Evolutionary conservation across 2,113 vertebrate genomes (phyloP).

Genomic region (Riparia riparia): DNA sequence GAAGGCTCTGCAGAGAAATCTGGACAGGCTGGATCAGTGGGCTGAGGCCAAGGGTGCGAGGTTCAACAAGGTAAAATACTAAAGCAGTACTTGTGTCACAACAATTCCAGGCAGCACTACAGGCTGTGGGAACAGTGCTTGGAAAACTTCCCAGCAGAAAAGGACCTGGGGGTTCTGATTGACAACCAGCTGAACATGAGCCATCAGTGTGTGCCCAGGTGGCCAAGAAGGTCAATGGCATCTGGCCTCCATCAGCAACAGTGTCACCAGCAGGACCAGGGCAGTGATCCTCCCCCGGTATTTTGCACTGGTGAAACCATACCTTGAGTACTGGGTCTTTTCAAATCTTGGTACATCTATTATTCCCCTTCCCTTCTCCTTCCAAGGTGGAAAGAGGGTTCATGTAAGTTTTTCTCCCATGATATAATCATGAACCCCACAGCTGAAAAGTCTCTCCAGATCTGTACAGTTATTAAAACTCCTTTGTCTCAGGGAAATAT

Average conservation of each 20-base stretch:
- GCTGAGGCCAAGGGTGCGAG: not conserved
- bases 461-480: fast-evolving
- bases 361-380: not conserved
- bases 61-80: not conserved
- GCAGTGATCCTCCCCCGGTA: not conserved
- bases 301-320: fast-evolving
- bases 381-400: not conserved
- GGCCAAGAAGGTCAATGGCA: not conserved
- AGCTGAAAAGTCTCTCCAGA: not conserved
- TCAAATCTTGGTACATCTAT: not conserved
- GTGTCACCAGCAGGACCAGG: not conserved
- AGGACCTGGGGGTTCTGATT: not conserved
- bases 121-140: not conserved
- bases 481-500: not conserved
- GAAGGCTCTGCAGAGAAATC: not conserved
- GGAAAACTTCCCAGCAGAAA: not conserved
- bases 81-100: not conserved
- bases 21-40: not conserved
- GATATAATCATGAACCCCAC: not conserved
- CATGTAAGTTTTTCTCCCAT: not conserved
- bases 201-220: not conserved
- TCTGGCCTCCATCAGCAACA: not conserved
- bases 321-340: not conserved
- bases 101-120: not conserved
- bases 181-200: not conserved